Base-by-base conservation (phyloP, 2,888 invertebrate species). In the Apodemia duryi region DNA sequence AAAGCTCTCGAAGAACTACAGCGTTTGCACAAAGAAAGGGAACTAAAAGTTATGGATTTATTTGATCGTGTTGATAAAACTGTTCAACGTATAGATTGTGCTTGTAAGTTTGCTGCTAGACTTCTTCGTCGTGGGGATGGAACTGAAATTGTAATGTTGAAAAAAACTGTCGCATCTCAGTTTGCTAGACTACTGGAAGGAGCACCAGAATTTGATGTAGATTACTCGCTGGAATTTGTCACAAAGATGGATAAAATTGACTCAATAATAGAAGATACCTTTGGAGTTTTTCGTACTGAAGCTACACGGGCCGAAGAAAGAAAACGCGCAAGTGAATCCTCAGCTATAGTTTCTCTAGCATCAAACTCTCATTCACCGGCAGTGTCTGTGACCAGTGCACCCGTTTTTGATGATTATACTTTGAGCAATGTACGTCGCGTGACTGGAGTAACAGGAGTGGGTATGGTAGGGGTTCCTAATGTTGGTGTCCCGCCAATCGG, bases 11-110 rank as follows among this genome's bases (percentile, higher is more conserved):
- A 94, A 71, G 95, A 96, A 77, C 92, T 97, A 61, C 95, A 95
- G 75, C 93, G 93, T 71, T 84, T 97, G 70, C 98, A 98, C 83
- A 95, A 96, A 68, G 95, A 96, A 77, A 94, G 97, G 68, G 98
- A 98, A 84, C 92, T 98, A 52, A 95, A 96, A 83, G 95, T 98
- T 49, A 98, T 98, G 97, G 97, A 98, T 80, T 93, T 96, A 69
- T 95, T 96, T 78, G 96, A 96, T 78, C 94, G 94, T 68, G 94
- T 98, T 65, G 97, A 96, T 75, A 97, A 97, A 80, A 96, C 95
- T 5, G 95, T 96, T 70, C 96, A 95, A 70, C 95, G 96, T 75
- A 95, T 98, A 69, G 96, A 97, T 77, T 96, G 97, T 78, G 97
- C 97, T 10, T 96, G 96, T 78, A 95, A 95, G 75, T 98, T 97